A percentile compares a stretch with the other conserved stretches of the same genome.
phyloP scores from a whole-genome alignment of 2,113 vertebrate species.

The Megalops atlanticus region DNA sequence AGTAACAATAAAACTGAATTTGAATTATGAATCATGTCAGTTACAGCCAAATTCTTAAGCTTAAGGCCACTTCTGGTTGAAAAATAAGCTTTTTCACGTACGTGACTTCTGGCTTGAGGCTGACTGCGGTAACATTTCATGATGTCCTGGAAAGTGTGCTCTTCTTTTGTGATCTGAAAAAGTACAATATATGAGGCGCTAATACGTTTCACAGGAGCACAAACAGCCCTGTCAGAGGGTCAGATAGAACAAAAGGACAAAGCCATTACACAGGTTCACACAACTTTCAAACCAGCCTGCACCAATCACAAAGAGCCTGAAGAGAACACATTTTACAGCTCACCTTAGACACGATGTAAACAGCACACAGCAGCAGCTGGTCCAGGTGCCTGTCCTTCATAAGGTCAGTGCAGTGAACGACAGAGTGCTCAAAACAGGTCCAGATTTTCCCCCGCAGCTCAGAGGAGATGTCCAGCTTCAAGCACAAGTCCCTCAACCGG shows the following conservation, averaged over 20 bases:
- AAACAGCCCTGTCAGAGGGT: too few species aligned
- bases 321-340: background rate
- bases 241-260: too few species aligned
- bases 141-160: slow-evolving; percentile 94
- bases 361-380: slow-evolving; percentile 91
- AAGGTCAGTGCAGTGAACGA: slow-evolving; percentile 86
- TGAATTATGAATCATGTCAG: too few species aligned
- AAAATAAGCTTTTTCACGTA: too few species aligned
- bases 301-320: too few species aligned
- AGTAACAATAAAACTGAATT: too few species aligned
- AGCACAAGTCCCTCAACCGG: slow-evolving; percentile 87
- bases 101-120: slow-evolving; percentile 93
- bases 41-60: too few species aligned
- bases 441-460: slow-evolving; percentile 93
- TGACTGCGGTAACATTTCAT: slow-evolving; percentile 98
- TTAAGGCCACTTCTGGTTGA: too few species aligned
- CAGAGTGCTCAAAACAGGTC: slow-evolving; percentile 89
- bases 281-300: too few species aligned
- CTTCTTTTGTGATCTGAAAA: slow-evolving; percentile 88
- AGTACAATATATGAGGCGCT: too few species aligned
- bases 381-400: slow-evolving; percentile 93
- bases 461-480: slow-evolving; percentile 84
- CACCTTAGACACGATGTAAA: slow-evolving; percentile 94
- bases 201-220: background rate
- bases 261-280: too few species aligned